phyloP scores from a whole-genome alignment of 2,113 vertebrate genomes.

The Todiramphus saurophagus region DNA sequence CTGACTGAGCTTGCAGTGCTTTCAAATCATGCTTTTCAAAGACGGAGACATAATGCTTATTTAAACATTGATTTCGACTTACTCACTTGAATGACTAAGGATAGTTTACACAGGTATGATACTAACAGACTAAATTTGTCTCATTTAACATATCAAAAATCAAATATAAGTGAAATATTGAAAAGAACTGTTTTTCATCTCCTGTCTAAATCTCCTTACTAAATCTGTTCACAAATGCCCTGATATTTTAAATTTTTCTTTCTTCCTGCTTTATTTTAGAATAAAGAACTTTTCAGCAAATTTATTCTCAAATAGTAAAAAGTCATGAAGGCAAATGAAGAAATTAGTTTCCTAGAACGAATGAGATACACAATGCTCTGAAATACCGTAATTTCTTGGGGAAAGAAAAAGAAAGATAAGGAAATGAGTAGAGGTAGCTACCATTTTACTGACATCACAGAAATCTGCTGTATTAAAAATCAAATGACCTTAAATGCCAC shows the following conservation, averaged over 20 bases:
- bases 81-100: neutral
- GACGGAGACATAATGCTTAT: neutral
- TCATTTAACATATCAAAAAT: neutral
- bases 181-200: neutral
- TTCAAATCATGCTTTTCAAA: neutral
- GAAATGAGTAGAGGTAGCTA: neutral
- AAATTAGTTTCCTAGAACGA: neutral
- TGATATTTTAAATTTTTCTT: neutral
- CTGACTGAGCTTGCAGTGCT: neutral
- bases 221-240: neutral
- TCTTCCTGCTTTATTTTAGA: neutral
- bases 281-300: neutral
- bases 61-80: neutral
- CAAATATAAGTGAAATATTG: neutral
- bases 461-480: conserved; percentile 7
- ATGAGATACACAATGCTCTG: neutral
- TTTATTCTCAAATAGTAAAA: neutral
- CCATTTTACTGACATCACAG: conserved; percentile 18
- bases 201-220: neutral
- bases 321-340: neutral
- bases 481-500: conserved; percentile 58
- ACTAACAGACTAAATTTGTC: neutral
- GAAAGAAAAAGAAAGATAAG: neutral
- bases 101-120: neutral
- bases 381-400: neutral